These are phyloP conservation scores for Platichthys flesus DNA, from an alignment of 2,113 vertebrate genomes.

Conservation along the genomic window DNA sequence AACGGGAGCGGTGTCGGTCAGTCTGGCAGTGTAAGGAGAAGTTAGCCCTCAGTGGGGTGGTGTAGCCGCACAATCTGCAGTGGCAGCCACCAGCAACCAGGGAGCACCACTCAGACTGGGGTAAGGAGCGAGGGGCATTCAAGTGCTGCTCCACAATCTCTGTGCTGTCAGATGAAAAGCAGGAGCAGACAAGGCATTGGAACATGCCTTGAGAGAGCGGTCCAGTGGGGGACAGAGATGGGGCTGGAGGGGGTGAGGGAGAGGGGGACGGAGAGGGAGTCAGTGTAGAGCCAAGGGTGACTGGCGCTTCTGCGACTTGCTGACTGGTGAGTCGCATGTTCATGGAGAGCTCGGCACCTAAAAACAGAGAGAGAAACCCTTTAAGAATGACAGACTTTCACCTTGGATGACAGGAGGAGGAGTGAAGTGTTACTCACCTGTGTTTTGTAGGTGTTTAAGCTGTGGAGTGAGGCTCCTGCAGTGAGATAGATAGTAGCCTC, in stretches of 20 bases:
- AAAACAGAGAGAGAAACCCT: slow-evolving; percentile 22
- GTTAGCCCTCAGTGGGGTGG: slow-evolving; percentile 97
- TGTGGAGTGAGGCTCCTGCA: slow-evolving; percentile 89
- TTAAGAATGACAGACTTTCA: background rate
- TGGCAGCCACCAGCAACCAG: slow-evolving; percentile 93
- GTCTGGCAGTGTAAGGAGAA: slow-evolving; percentile 91
- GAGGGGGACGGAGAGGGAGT: slow-evolving; percentile 78
- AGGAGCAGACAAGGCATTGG: slow-evolving; percentile 96
- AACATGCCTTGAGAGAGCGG: slow-evolving; percentile 93
- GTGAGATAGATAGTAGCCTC: slow-evolving; percentile 96
- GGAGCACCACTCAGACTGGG: slow-evolving; percentile 95
- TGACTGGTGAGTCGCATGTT: slow-evolving; percentile 91
- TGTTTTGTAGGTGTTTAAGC: slow-evolving; percentile 88
- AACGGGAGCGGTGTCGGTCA: slow-evolving; percentile 91
- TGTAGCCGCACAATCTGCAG: slow-evolving; percentile 96
- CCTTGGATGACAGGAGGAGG: background rate
- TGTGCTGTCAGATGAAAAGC: slow-evolving; percentile 94
- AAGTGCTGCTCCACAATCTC: slow-evolving; percentile 94
- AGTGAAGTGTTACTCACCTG: slow-evolving; percentile 71
- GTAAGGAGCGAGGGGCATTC: slow-evolving; percentile 90
- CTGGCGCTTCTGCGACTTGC: slow-evolving; percentile 90
- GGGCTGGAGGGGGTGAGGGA: slow-evolving; percentile 68
- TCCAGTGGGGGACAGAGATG: slow-evolving; percentile 83
- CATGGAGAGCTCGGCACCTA: slow-evolving; percentile 91
- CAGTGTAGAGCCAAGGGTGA: slow-evolving; percentile 92